These are phyloP conservation scores for Oxyteleia sp. DNA, from an alignment of 2,888 invertebrate species.

Conservation along the genomic window DNA sequence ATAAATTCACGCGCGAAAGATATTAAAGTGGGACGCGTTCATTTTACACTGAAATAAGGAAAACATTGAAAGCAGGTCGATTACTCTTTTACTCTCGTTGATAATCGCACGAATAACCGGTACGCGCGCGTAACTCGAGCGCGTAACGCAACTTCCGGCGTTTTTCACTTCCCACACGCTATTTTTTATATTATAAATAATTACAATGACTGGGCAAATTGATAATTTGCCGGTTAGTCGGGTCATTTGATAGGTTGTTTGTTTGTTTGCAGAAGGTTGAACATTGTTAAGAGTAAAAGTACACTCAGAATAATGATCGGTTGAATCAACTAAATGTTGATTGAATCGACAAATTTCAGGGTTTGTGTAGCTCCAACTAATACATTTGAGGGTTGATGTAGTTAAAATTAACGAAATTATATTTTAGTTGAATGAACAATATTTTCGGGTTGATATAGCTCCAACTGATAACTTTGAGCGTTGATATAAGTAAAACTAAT, in stretches of 20 bases:
- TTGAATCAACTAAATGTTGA: too few relatives aligned
- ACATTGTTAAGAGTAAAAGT: too few relatives aligned
- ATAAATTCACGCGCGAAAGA: constrained; percentile 24
- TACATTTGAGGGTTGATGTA: too few relatives aligned
- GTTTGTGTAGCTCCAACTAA: too few relatives aligned
- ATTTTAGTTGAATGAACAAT: too few relatives aligned
- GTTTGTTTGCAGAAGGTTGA: constrained; percentile 11
- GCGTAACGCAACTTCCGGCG: constrained; percentile 71
- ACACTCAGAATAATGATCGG: too few relatives aligned
- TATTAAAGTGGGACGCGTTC: constrained; percentile 54
- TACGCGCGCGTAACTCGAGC: constrained; percentile 72
- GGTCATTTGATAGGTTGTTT: constrained; percentile 26
- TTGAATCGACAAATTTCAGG: too few relatives aligned
- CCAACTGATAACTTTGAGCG: too few relatives aligned
- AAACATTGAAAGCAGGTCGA: constrained; percentile 68
- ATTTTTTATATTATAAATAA: constrained; percentile 44
- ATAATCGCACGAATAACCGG: constrained; percentile 70
- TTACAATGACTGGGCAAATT: constrained; percentile 22
- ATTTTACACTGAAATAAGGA: constrained; percentile 61
- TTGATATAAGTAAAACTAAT: too few relatives aligned
- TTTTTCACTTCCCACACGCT: constrained; percentile 75
- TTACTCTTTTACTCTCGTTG: constrained; percentile 45
- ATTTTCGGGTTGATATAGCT: too few relatives aligned
- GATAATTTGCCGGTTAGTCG: constrained; percentile 8
- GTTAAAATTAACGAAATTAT: too few relatives aligned